These are phyloP conservation scores for Acanthurus leucopareius DNA, from an alignment of 2,797 vertebrate species.

Conservation along the genomic window DNA sequence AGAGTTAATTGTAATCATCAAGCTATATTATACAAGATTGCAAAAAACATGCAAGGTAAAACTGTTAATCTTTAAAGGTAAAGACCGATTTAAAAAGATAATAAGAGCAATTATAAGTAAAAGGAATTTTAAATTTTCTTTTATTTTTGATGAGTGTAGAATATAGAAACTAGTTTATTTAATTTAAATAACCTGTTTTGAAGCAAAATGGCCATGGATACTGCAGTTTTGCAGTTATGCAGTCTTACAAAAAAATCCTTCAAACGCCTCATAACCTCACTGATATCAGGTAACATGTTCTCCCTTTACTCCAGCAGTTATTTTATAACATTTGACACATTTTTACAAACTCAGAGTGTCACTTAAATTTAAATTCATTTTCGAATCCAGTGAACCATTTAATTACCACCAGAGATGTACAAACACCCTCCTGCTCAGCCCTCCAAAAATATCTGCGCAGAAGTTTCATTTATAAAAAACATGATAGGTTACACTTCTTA, in stretches of 20 bases:
- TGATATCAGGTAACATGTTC: slow-evolving; percentile 25
- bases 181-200: no score
- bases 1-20: no score
- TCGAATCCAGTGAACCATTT: slow-evolving; percentile 56
- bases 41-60: no score
- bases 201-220: neutral
- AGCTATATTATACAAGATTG: no score
- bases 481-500: slow-evolving; percentile 16
- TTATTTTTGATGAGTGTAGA: no score
- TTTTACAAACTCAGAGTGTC: slow-evolving; percentile 18
- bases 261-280: slow-evolving; percentile 5
- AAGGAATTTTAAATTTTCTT: no score
- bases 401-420: slow-evolving; percentile 54
- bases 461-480: slow-evolving; percentile 1
- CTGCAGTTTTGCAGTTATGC: neutral
- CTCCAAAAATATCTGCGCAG: slow-evolving; percentile 24
- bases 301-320: slow-evolving; percentile 31
- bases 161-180: no score
- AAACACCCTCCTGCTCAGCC: slow-evolving; percentile 15
- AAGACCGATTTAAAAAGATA: no score
- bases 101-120: no score
- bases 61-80: no score
- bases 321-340: slow-evolving; percentile 36
- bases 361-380: slow-evolving; percentile 46
- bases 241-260: slow-evolving; percentile 1